Base-by-base conservation (phyloP, 2,113 vertebrate genomes). In the Microtus pennsylvanicus region DNA sequence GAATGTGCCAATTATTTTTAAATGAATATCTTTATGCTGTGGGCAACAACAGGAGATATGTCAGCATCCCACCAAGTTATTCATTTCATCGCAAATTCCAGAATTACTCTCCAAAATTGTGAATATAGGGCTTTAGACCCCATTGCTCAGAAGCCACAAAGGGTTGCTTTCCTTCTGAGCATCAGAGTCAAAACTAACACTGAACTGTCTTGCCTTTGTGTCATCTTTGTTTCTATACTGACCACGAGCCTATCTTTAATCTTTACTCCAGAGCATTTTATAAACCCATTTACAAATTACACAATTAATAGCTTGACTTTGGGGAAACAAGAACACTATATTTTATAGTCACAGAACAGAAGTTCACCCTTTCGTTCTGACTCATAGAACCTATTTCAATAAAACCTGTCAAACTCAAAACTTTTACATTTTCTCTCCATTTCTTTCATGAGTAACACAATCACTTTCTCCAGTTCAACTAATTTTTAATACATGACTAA, bases 1-100 rank as follows among this genome's bases (percentile, higher is more conserved):
- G 14, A 85, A 85, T 85, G 89, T 74, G n/a, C 65, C 89, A 87
- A n/a, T 89, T 85, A 52, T 92, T 94, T 94, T 95, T 94, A 86
- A 97, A 28, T 63, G 67, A 63, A 69, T 76, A 70, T 69, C 35
- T 47, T 75, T n/a, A 17, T 78, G 67, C 52, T 17, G 13, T 82
- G 69, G 78, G 52, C 92, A 92, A 77, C 50, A 75, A 61, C 22
- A 93, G 74, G 80, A 82, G 72, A 61, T 13, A 63, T 78, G 63
- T 72, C 67, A 89, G 42, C 87, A 95, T 96, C 70, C 86, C 13
- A 63, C 83, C 80, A 94, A 91, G 80, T 52, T 80, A 3, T 58
- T 95, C 88, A 90, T 65, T 92, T 85, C 50, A 72, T 33, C 26
- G 7, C 35, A 61, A 55, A 95, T 89, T 94, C 70, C 55, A 80